Conservation (phyloP, 2,888 invertebrate genomes). For the Gerris lacustris region DNA sequence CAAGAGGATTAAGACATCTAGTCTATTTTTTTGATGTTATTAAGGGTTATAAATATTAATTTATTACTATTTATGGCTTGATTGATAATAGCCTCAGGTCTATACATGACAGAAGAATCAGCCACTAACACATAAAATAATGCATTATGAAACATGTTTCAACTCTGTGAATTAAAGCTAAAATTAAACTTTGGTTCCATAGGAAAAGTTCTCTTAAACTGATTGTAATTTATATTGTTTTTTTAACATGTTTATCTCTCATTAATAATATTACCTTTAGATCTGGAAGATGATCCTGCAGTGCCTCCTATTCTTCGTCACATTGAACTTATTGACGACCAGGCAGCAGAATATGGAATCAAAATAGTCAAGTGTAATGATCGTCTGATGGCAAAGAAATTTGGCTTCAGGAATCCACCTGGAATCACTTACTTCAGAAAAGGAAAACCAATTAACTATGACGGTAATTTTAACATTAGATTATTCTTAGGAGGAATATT, state of each 20-base stretch:
- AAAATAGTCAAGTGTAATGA: constrained; percentile 80
- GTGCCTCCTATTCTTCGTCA: constrained; percentile 70
- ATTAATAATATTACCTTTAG: constrained; percentile 37
- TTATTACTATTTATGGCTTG: no score
- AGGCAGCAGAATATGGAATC: constrained; percentile 82
- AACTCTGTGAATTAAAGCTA: no score
- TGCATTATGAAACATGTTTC: no score
- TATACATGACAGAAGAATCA: no score
- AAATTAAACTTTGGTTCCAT: no score
- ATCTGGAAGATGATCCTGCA: constrained; percentile 68
- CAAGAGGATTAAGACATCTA: no score
- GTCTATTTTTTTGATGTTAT: no score
- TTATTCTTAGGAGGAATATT: neutral
- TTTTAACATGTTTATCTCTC: no score
- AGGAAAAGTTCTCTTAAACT: neutral
- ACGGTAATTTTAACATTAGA: constrained; percentile 40
- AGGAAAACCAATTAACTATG: constrained; percentile 75
- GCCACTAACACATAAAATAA: no score
- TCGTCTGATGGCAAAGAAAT: constrained; percentile 83
- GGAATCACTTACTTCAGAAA: constrained; percentile 85
- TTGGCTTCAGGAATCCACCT: constrained; percentile 77
- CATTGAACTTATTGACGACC: constrained; percentile 80
- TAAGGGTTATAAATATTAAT: no score
- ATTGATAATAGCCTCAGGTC: no score
- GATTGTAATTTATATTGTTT: neutral